phyloP scores from a whole-genome alignment of 2,113 vertebrate genomes.

The Corythaixoides concolor region DNA sequence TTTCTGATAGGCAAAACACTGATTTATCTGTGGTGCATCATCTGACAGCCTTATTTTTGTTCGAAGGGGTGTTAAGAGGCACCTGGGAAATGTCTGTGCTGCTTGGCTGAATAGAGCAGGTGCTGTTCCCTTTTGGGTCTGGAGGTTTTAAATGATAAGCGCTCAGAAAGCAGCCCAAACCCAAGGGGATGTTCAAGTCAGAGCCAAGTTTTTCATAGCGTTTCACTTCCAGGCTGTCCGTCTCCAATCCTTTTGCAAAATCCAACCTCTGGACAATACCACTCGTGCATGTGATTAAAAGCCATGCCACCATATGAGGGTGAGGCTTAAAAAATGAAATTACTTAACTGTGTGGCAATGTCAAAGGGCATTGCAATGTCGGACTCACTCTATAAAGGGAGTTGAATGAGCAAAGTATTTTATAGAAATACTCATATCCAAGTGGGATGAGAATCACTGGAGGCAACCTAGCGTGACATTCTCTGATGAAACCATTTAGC shows the following conservation, averaged over 20 bases:
- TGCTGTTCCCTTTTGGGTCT: not conserved
- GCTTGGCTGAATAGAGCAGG: not conserved
- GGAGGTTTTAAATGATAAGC: not conserved
- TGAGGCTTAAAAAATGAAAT: not conserved
- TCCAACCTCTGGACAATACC: not conserved
- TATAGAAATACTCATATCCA: not conserved
- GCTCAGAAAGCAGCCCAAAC: not conserved
- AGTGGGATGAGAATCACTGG: not conserved
- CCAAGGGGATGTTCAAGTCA: not conserved
- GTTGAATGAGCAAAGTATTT: not conserved
- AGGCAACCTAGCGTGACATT: not conserved
- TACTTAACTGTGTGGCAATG: not conserved
- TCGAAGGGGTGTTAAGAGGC: not conserved
- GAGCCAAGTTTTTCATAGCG: not conserved
- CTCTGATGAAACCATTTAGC: not conserved
- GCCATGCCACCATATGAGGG: not conserved
- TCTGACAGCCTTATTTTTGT: not conserved
- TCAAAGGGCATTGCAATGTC: not conserved
- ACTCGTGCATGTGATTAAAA: not conserved
- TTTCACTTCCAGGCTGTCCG: not conserved
- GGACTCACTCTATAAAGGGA: not conserved
- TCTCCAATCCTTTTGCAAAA: not conserved
- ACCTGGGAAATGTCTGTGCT: constrained; percentile 19
- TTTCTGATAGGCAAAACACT: not conserved
- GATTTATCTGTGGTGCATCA: not conserved